Conservation (phyloP, 2,888 invertebrate species). For the Cinara cedri region DNA sequence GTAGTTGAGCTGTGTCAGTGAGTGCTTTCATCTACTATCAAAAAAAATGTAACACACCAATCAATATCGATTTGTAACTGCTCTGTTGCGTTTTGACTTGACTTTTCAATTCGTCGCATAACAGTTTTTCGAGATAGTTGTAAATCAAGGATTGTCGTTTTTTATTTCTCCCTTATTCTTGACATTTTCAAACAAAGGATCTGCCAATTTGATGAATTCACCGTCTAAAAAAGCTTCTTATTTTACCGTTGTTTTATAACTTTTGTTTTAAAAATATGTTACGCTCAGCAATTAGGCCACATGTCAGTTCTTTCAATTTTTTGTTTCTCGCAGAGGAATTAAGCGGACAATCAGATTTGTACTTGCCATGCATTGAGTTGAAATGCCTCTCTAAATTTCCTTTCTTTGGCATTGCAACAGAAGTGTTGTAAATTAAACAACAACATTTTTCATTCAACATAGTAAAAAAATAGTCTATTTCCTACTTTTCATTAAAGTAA, state of each 20-base stretch:
- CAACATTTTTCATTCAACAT: slow-evolving; percentile 13
- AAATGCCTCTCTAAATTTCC: slow-evolving; percentile 5
- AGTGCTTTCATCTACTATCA: background rate
- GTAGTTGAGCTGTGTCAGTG: slow-evolving; percentile 14
- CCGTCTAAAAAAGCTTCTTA: too few species aligned
- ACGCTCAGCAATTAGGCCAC: too few species aligned
- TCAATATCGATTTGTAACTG: slow-evolving; percentile 29
- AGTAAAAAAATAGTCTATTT: slow-evolving; percentile 15
- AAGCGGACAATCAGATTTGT: too few species aligned
- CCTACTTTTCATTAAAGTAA: too few species aligned
- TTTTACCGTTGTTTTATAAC: too few species aligned
- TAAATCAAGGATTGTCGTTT: background rate
- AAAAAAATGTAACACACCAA: background rate
- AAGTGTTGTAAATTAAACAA: slow-evolving; percentile 10
- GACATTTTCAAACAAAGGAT: too few species aligned
- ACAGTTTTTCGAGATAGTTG: slow-evolving; percentile 28
- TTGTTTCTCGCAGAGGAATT: too few species aligned
- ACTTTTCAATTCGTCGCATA: slow-evolving; percentile 19
- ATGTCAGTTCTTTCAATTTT: too few species aligned
- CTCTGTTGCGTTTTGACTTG: slow-evolving; percentile 19
- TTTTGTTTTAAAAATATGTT: too few species aligned
- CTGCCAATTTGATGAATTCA: too few species aligned
- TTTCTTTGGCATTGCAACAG: background rate
- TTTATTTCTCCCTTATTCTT: too few species aligned
- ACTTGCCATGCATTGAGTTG: background rate